Evolutionary conservation across 2,888 invertebrate species (phyloP).

Genomic region (Lithophane leautieri): DNA sequence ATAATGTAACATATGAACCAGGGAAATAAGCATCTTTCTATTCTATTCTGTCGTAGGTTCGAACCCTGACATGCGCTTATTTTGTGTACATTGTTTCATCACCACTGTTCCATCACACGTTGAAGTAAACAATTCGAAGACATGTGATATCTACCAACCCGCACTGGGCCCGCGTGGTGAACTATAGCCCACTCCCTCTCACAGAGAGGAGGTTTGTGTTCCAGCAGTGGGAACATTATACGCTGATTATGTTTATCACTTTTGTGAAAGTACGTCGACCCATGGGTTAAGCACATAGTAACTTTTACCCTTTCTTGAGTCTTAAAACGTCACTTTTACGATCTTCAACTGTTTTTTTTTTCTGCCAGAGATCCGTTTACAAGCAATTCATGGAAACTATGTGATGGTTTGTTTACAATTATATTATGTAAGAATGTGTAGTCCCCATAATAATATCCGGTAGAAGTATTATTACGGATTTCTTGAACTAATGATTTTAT

Average conservation of each 20-base stretch:
- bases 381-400: not conserved
- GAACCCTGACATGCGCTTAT: no score
- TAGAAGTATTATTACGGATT: not conserved
- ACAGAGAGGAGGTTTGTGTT: no score
- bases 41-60: no score
- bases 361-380: not conserved
- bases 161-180: no score
- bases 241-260: not conserved
- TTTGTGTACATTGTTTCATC: no score
- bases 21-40: no score
- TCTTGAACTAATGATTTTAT: not conserved
- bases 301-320: slow-evolving; percentile 8
- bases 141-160: no score
- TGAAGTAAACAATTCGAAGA: no score
- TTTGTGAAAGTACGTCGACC: not conserved
- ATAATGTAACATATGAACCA: no score
- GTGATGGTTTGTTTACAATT: slow-evolving; percentile 12
- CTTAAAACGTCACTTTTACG: slow-evolving; percentile 30
- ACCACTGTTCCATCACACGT: no score
- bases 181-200: no score
- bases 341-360: slow-evolving; percentile 25
- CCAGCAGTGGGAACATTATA: no score
- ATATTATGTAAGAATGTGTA: not conserved
- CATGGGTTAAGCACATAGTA: not conserved
- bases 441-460: not conserved